Evolutionary conservation across 2,888 invertebrate genomes (phyloP).

Genomic region (Heliconius charithonia): DNA sequence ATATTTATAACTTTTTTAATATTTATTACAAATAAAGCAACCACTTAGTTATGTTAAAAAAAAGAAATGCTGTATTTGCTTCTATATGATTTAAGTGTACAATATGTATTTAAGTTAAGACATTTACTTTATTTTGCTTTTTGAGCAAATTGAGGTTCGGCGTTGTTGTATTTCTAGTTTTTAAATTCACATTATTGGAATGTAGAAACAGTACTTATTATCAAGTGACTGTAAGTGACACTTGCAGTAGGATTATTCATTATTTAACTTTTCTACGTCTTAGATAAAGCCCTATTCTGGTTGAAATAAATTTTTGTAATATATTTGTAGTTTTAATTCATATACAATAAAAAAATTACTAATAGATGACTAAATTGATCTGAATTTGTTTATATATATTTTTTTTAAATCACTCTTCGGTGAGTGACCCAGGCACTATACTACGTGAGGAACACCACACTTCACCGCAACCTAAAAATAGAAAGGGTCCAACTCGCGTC

Average conservation of each 20-base stretch:
- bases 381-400: too few relatives aligned
- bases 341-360: neutral
- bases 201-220: slow-evolving; percentile 50
- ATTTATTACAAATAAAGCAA: too few relatives aligned
- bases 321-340: slow-evolving; percentile 55
- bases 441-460: too few relatives aligned
- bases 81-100: slow-evolving; percentile 3
- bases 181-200: slow-evolving; percentile 63
- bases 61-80: neutral
- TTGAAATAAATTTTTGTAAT: slow-evolving; percentile 79
- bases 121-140: slow-evolving; percentile 21
- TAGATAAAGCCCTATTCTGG: slow-evolving; percentile 68
- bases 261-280: slow-evolving; percentile 54
- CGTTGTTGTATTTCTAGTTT: slow-evolving; percentile 39
- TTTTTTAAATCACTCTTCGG: too few relatives aligned
- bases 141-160: slow-evolving; percentile 21
- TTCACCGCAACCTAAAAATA: too few relatives aligned
- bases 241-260: slow-evolving; percentile 41
- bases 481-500: too few relatives aligned
- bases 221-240: slow-evolving; percentile 34
- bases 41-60: too few relatives aligned
- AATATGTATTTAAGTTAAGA: slow-evolving; percentile 22
- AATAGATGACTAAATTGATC: too few relatives aligned
- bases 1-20: too few relatives aligned
- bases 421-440: too few relatives aligned